Percentiles rank a stretch among this genome's conserved stretches.
Evolutionary conservation across 2,113 vertebrate species (phyloP).

Genomic region (Pagrus major): DNA sequence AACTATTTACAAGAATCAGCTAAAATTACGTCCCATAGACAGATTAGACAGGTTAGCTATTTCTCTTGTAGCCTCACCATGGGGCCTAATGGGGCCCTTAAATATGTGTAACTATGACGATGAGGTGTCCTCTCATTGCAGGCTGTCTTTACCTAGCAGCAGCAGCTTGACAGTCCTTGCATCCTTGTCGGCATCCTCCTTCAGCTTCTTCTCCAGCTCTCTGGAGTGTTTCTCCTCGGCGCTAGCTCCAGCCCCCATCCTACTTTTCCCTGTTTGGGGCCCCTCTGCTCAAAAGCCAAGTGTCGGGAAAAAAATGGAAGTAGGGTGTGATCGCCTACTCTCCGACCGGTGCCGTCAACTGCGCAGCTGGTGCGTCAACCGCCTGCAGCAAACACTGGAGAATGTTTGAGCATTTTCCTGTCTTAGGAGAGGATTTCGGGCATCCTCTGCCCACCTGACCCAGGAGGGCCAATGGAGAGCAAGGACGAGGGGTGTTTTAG

Average conservation of each 20-base stretch:
- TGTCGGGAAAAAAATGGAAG: constrained; percentile 66
- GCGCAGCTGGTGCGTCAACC: constrained; percentile 66
- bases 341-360: constrained; percentile 55
- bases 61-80: not conserved
- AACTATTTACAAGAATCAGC: constrained; percentile 6
- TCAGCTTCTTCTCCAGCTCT: constrained; percentile 97
- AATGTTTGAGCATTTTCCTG: constrained; percentile 70
- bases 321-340: constrained; percentile 62
- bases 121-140: constrained; percentile 1
- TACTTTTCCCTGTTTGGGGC: constrained; percentile 62
- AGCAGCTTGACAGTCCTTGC: constrained; percentile 98
- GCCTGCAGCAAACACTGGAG: constrained; percentile 57
- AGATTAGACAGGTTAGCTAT: not conserved
- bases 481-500: constrained; percentile 88
- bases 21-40: not conserved
- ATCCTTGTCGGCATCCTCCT: constrained; percentile 95
- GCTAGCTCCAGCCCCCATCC: constrained; percentile 96
- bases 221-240: constrained; percentile 96
- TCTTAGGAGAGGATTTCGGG: constrained; percentile 85
- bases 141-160: constrained; percentile 90
- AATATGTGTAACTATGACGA: constrained; percentile 6
- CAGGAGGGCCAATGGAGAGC: constrained; percentile 82
- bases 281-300: constrained; percentile 68
- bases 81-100: constrained; percentile 1
- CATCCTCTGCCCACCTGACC: constrained; percentile 77